Evolutionary conservation across 2,888 invertebrate genomes (phyloP).

Genomic region (Stenodema calcarata): DNA sequence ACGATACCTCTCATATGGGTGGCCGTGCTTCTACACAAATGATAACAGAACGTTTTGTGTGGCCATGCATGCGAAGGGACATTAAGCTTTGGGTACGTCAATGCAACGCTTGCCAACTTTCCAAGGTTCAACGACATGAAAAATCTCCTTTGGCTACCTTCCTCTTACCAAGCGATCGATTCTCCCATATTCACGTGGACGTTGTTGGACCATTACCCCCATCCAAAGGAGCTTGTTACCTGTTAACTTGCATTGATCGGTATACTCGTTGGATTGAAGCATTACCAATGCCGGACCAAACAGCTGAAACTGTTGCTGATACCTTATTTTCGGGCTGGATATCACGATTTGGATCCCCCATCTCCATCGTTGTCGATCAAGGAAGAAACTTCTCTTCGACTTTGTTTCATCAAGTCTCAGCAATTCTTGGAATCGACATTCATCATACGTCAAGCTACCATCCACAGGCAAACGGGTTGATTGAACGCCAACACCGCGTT

Average conservation of each 20-base stretch:
- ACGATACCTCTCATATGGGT: background rate
- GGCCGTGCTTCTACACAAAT: background rate
- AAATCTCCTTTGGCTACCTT: background rate
- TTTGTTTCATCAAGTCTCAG: background rate
- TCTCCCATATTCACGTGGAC: background rate
- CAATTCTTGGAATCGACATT: background rate
- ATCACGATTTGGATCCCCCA: conserved; percentile 29
- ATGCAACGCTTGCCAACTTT: conserved; percentile 61
- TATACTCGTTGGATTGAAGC: conserved; percentile 36
- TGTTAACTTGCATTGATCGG: background rate
- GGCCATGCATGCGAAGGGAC: conserved; percentile 22
- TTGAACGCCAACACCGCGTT: conserved; percentile 15
- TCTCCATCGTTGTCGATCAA: conserved; percentile 17
- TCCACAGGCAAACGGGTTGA: conserved; percentile 10
- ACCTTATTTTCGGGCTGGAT: conserved; percentile 28
- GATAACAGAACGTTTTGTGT: conserved; percentile 17
- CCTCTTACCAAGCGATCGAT: conserved; percentile 1
- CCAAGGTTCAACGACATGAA: conserved; percentile 24
- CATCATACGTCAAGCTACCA: conserved; percentile 25
- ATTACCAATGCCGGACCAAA: conserved; percentile 17
- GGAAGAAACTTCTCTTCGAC: conserved; percentile 17
- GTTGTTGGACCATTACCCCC: conserved; percentile 14
- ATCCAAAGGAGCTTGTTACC: background rate
- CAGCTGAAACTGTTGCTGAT: background rate
- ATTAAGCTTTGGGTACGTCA: conserved; percentile 13